phyloP scores from a whole-genome alignment of 2,797 vertebrate species.

The Masticophis lateralis region DNA sequence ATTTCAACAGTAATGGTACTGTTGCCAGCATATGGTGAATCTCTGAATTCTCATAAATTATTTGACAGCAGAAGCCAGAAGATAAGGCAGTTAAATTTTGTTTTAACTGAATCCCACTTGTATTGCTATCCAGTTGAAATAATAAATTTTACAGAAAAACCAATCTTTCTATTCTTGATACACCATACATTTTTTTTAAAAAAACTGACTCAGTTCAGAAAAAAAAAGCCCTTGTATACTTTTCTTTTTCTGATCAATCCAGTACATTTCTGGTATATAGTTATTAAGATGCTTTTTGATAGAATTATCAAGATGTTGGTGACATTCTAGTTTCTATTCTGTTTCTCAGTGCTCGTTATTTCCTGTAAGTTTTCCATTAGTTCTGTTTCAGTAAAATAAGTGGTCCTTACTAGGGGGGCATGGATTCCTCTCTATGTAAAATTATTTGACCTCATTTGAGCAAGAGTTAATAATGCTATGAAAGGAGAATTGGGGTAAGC shows the following conservation, averaged over 20 bases:
- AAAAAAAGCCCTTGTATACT: neutral
- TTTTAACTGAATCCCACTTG: neutral
- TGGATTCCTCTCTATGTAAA: conserved; percentile 28
- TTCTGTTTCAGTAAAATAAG: neutral
- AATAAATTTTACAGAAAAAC: neutral
- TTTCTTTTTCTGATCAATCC: neutral
- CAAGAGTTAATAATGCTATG: conserved; percentile 20
- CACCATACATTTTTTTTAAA: neutral
- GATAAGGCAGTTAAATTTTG: neutral
- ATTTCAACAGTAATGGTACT: neutral
- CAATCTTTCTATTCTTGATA: neutral
- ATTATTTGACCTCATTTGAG: conserved; percentile 30
- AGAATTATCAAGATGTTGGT: conserved; percentile 60
- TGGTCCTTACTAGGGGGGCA: conserved; percentile 7
- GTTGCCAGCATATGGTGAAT: neutral
- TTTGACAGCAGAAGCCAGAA: neutral
- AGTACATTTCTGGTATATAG: conserved; percentile 62
- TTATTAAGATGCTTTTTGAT: conserved; percentile 59
- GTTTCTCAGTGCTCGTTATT: conserved; percentile 21
- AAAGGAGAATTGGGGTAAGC: neutral
- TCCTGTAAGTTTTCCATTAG: conserved; percentile 7
- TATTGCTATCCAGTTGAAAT: neutral
- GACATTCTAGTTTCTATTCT: neutral
- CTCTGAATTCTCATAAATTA: neutral
- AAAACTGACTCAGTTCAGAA: neutral